A percentile compares a stretch with the other conserved stretches of the same genome.
Evolutionary conservation across 2,888 invertebrate species (phyloP).

Genomic region (Thelaira solivaga): DNA sequence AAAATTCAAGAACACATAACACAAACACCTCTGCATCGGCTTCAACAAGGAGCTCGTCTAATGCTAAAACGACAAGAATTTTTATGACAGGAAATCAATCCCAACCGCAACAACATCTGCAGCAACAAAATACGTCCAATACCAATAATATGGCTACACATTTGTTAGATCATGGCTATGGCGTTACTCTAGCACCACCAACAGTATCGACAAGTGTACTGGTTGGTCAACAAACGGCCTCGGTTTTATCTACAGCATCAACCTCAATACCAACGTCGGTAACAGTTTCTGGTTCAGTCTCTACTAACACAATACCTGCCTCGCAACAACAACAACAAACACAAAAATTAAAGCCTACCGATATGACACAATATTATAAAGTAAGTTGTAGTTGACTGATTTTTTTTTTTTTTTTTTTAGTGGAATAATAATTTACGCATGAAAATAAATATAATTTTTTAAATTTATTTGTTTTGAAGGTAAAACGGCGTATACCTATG

Average conservation of each 20-base stretch:
- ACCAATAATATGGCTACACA: slow-evolving; percentile 77
- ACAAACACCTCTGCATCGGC: slow-evolving; percentile 44
- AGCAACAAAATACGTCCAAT: slow-evolving; percentile 27
- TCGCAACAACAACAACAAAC: slow-evolving; percentile 62
- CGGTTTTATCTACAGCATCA: slow-evolving; percentile 68
- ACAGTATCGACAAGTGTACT: slow-evolving; percentile 79
- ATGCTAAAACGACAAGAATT: slow-evolving; percentile 45
- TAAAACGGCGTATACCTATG: slow-evolving; percentile 89
- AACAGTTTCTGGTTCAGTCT: slow-evolving; percentile 58
- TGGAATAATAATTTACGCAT: neutral
- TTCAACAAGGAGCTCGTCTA: slow-evolving; percentile 27
- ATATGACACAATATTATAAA: slow-evolving; percentile 77
- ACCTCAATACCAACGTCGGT: slow-evolving; percentile 33
- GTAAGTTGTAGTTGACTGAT: slow-evolving; percentile 63
- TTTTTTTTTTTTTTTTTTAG: neutral
- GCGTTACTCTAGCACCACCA: slow-evolving; percentile 81
- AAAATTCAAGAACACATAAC: slow-evolving; percentile 48
- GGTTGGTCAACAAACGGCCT: slow-evolving; percentile 50
- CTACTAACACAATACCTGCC: slow-evolving; percentile 62
- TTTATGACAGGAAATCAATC: slow-evolving; percentile 53
- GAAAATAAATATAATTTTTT: no score
- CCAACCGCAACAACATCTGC: slow-evolving; percentile 39
- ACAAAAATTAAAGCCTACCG: slow-evolving; percentile 72
- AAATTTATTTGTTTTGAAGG: slow-evolving; percentile 75
- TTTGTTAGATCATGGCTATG: slow-evolving; percentile 91